Base-by-base conservation (phyloP, 2,888 invertebrate genomes). In the Clusia tigrina region DNA sequence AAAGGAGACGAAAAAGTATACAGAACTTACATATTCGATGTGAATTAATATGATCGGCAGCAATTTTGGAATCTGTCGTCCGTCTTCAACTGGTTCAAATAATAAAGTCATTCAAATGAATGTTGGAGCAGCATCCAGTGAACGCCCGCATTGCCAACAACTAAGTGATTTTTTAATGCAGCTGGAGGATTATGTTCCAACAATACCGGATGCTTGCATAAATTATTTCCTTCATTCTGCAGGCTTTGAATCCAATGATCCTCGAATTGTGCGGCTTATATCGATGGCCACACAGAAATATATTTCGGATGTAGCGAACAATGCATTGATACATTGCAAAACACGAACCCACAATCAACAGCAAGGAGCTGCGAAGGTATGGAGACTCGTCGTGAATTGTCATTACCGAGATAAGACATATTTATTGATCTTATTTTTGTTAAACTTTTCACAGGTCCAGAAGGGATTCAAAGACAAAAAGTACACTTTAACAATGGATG, bases 241-340 rank as follows among this genome's bases (percentile, higher is more conserved):
- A 71, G 98, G 97, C n/a, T 95, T 98, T 80, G 94, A 96, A 76
- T 89, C 95, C 0, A 90, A 92, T 61, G 98, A 99, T 85, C 95
- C 97, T 0, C 88, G 97, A 77, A 89, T 94, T 69, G 89, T 96
- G 2, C 88, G 98, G 1, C 86, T 99, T 26, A 91, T 99, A 66
- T 96, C 98, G 0, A 85, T 99, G 58, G 96, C 98, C 1, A 93
- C 97, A 0, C 98, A 99, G 81, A 99, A 99, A 83, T 98, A 98
- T 78, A 91, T 99, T 54, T 97, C 98, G 0, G 98, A 99, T 82
- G 93, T 99, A 68, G 95, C 95, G 0, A 96, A 96, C 76, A 98
- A 99, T 85, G 96, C 98, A 0, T 86, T 98, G 46, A 98, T 98
- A 75, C 97, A 98, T 81, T 97, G 96, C 83, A 97, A 97, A 82